Evolutionary conservation across 2,888 invertebrate genomes (phyloP).

Genomic region (Palloptera scutellata): DNA sequence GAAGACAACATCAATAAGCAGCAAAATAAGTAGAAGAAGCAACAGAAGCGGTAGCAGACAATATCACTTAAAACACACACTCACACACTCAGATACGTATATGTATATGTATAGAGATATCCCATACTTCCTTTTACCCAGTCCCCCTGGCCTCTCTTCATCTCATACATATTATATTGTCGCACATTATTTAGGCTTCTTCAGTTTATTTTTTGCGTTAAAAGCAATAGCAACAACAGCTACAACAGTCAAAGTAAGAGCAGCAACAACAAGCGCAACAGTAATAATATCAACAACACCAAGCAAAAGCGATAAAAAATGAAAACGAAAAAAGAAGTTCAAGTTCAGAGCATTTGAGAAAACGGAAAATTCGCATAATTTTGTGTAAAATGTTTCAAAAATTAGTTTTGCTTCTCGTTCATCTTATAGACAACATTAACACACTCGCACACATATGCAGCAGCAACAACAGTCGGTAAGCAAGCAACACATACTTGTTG

Average conservation of each 20-base stretch:
- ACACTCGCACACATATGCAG: not conserved
- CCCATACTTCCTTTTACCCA: slow-evolving; percentile 5
- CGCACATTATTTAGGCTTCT: slow-evolving; percentile 18
- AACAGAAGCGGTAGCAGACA: slow-evolving; percentile 23
- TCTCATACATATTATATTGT: slow-evolving; percentile 14
- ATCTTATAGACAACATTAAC: slow-evolving; percentile 17
- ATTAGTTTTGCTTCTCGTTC: slow-evolving; percentile 9
- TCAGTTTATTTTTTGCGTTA: not conserved
- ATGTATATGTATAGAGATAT: slow-evolving; percentile 1
- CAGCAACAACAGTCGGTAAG: too few relatives aligned
- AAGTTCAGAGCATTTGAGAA: slow-evolving; percentile 42
- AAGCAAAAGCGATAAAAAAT: slow-evolving; percentile 8
- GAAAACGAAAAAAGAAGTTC: slow-evolving; percentile 41
- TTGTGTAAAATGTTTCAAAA: slow-evolving; percentile 21
- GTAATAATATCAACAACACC: slow-evolving; percentile 21
- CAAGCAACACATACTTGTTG: too few relatives aligned
- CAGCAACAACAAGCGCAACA: slow-evolving; percentile 20
- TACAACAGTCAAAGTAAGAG: not conserved
- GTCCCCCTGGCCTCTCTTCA: slow-evolving; percentile 14
- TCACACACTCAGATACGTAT: slow-evolving; percentile 20
- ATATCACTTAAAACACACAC: slow-evolving; percentile 28
- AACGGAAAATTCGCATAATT: slow-evolving; percentile 20
- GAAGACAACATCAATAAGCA: slow-evolving; percentile 27
- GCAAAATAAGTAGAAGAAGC: slow-evolving; percentile 23
- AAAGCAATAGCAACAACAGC: slow-evolving; percentile 11